Percentiles rank a stretch among this genome's conserved stretches.
These are phyloP conservation scores for Buathra laborator DNA, from an alignment of 2,888 invertebrate species.

Conservation along the genomic window DNA sequence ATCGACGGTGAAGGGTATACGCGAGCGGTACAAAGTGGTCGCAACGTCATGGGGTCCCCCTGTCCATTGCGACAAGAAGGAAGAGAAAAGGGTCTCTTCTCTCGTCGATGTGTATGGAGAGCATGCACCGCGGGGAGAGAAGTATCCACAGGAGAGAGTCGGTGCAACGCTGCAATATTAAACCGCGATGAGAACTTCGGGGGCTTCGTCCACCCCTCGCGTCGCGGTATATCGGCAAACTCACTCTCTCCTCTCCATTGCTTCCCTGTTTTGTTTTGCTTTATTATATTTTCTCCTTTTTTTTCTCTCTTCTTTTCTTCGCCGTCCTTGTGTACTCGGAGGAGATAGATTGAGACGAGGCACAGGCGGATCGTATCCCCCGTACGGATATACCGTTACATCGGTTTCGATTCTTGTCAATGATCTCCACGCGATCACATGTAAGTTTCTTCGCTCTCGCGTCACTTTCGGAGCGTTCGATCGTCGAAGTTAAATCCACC, in stretches of 20 bases:
- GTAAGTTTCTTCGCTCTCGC: background rate
- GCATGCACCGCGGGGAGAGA: conserved; percentile 35
- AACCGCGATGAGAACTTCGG: conserved; percentile 64
- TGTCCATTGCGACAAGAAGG: conserved; percentile 40
- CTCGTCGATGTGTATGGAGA: conserved; percentile 3
- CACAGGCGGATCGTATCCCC: conserved; percentile 26
- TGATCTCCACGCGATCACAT: conserved; percentile 15
- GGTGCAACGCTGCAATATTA: conserved; percentile 11
- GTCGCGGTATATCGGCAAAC: conserved; percentile 35
- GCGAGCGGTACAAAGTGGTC: conserved; percentile 63
- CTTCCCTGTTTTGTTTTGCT: background rate
- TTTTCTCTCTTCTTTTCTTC: conserved; percentile 24
- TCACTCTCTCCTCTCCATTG: conserved; percentile 7
- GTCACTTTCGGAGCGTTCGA: conserved; percentile 12
- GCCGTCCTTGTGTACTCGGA: background rate
- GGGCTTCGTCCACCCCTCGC: conserved; percentile 58
- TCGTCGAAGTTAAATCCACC: conserved; percentile 44
- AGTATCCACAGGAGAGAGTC: background rate
- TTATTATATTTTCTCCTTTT: background rate
- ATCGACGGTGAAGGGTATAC: conserved; percentile 3
- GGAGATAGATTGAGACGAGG: background rate
- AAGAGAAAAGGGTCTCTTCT: conserved; percentile 35
- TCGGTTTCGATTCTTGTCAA: conserved; percentile 49
- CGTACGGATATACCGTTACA: conserved; percentile 47
- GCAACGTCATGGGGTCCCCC: conserved; percentile 40